Evolutionary conservation across 2,888 invertebrate species (phyloP).

Genomic region (Polyommatus icarus): DNA sequence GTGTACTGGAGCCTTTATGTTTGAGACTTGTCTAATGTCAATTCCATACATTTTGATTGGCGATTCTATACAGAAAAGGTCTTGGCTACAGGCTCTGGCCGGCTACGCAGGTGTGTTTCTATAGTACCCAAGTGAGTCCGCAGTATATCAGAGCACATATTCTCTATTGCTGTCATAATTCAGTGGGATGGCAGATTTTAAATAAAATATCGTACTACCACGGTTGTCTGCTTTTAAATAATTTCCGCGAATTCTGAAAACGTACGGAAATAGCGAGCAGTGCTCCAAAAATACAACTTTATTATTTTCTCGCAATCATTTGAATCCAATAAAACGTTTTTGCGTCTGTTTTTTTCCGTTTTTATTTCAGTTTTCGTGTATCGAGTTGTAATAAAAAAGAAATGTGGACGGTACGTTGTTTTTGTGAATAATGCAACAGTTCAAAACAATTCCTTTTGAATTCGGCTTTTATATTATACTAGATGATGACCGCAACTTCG

Average conservation of each 20-base stretch:
- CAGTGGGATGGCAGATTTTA: no score
- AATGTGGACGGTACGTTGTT: neutral
- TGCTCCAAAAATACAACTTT: slow-evolving; percentile 18
- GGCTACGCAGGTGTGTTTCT: no score
- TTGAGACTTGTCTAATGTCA: no score
- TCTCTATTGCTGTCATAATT: no score
- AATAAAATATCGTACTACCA: neutral
- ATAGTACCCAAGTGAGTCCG: no score
- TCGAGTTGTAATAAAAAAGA: neutral
- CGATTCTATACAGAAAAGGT: no score
- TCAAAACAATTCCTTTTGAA: neutral
- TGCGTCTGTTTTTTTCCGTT: neutral
- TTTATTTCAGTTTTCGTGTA: slow-evolving; percentile 9
- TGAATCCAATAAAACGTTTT: slow-evolving; percentile 21
- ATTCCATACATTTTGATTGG: no score
- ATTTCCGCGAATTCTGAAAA: neutral
- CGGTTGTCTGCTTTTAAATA: neutral
- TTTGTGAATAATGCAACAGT: neutral
- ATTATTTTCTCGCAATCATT: slow-evolving; percentile 21
- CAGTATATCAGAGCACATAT: no score
- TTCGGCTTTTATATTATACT: neutral
- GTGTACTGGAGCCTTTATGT: no score
- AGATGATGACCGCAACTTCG: no score
- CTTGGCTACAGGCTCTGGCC: no score
- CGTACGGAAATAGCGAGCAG: neutral